phyloP scores from a whole-genome alignment of 2,888 invertebrate species.

The Eupeodes latifasciatus region DNA sequence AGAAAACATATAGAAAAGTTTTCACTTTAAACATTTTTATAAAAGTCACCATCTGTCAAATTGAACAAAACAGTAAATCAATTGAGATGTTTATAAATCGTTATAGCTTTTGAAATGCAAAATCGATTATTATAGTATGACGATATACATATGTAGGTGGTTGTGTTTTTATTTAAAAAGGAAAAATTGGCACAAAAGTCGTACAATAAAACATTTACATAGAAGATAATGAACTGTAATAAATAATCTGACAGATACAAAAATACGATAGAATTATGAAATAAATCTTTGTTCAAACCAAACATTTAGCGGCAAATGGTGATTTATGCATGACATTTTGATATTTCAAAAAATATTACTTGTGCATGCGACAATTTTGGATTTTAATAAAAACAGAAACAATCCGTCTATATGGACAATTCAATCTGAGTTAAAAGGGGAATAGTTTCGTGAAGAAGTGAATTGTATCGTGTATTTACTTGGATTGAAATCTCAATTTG shows the following conservation, averaged over 20 bases:
- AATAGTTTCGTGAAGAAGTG: too few relatives aligned
- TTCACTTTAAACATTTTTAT: not conserved
- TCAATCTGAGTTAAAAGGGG: too few relatives aligned
- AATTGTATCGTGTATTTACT: too few relatives aligned
- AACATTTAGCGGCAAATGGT: too few relatives aligned
- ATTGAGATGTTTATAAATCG: not conserved
- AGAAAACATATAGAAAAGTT: not conserved
- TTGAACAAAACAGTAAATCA: conserved; percentile 13
- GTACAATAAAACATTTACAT: conserved; percentile 17
- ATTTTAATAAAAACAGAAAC: too few relatives aligned
- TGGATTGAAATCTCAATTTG: too few relatives aligned
- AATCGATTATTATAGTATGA: conserved; percentile 14
- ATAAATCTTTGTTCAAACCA: conserved; percentile 2
- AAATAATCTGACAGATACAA: conserved; percentile 32
- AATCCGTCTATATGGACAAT: too few relatives aligned
- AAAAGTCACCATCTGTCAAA: conserved; percentile 20
- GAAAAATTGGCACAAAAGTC: not conserved
- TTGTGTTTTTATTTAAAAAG: not conserved
- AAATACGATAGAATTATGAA: not conserved
- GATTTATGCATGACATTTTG: too few relatives aligned
- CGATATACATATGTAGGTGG: not conserved
- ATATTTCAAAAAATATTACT: too few relatives aligned
- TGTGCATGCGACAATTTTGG: too few relatives aligned
- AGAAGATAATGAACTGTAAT: conserved; percentile 20
- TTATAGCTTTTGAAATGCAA: conserved; percentile 9